phyloP scores from a whole-genome alignment of 2,113 vertebrate species.

The Xenopus laevis region DNA sequence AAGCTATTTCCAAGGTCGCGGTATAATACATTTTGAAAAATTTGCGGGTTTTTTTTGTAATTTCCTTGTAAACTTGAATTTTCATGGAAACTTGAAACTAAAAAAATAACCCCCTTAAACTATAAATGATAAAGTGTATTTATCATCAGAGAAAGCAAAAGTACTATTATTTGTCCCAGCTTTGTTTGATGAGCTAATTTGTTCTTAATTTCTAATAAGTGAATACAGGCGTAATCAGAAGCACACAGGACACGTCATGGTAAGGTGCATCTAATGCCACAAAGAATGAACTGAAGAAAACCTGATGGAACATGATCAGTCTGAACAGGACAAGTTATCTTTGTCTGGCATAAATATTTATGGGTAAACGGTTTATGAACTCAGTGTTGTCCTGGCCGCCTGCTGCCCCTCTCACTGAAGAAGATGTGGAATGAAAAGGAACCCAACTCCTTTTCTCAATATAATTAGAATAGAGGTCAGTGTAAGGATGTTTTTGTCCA shows the following conservation, averaged over 20 bases:
- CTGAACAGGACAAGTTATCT: slow-evolving; percentile 7
- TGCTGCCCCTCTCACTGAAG: not conserved
- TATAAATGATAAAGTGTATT: too few relatives aligned
- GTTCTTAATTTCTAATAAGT: too few relatives aligned
- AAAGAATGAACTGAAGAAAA: slow-evolving; percentile 21
- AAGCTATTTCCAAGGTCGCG: too few relatives aligned
- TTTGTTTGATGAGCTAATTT: not conserved
- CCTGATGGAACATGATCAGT: slow-evolving; percentile 11
- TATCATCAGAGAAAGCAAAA: not conserved
- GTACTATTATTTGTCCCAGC: not conserved
- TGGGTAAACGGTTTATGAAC: slow-evolving; percentile 12
- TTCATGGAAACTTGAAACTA: too few relatives aligned
- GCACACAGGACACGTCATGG: not conserved
- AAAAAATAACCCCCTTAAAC: too few relatives aligned
- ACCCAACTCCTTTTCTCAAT: too few relatives aligned
- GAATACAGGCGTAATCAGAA: not conserved
- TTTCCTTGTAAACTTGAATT: too few relatives aligned
- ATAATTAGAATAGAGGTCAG: too few relatives aligned
- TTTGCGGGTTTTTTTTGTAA: too few relatives aligned
- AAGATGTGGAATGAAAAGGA: too few relatives aligned
- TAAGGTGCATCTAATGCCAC: slow-evolving; percentile 7
- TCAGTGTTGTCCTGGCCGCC: slow-evolving; percentile 3
- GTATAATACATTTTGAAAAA: too few relatives aligned
- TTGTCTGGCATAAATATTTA: slow-evolving; percentile 31
- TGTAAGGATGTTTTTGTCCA: too few relatives aligned